A percentile compares a stretch with the other conserved stretches of the same genome.
Evolutionary conservation across 2,113 vertebrate genomes (phyloP).

Genomic region (Oncorhynchus gorbuscha): DNA sequence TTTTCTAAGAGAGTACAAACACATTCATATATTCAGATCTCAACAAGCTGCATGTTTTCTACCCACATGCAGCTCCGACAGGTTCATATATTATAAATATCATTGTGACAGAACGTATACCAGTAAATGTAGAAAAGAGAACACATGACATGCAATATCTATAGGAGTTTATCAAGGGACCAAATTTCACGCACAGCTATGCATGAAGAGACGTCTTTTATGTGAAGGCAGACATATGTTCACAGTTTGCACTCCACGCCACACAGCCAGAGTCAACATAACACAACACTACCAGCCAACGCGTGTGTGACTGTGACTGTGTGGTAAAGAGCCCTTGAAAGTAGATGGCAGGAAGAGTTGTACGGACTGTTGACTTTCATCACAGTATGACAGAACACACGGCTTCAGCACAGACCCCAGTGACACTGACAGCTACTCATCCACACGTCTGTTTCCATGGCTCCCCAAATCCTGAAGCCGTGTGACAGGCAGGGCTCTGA

Average conservation of each 20-base stretch:
- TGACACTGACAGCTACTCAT: constrained; percentile 5
- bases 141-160: too few species aligned
- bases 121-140: too few species aligned
- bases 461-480: constrained; percentile 28
- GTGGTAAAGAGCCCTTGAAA: constrained; percentile 31
- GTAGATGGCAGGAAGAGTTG: constrained; percentile 29
- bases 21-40: constrained; percentile 8
- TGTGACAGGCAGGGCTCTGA: constrained; percentile 1
- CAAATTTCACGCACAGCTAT: constrained; percentile 62
- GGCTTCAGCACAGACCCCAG: constrained; percentile 25
- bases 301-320: constrained; percentile 27
- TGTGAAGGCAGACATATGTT: constrained; percentile 31
- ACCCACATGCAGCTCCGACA: too few species aligned
- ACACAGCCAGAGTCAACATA: constrained; percentile 43
- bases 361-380: constrained; percentile 29
- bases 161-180: constrained; percentile 39
- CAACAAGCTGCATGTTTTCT: too few species aligned
- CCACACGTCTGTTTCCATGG: constrained; percentile 24
- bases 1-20: background rate
- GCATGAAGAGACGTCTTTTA: constrained; percentile 54
- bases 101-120: too few species aligned
- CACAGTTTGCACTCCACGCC: too few species aligned
- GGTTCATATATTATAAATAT: too few species aligned
- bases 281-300: constrained; percentile 41
- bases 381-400: constrained; percentile 22